Base-by-base conservation (phyloP, 1,140 invertebrate species). In the Chrysoperla carnea region DNA sequence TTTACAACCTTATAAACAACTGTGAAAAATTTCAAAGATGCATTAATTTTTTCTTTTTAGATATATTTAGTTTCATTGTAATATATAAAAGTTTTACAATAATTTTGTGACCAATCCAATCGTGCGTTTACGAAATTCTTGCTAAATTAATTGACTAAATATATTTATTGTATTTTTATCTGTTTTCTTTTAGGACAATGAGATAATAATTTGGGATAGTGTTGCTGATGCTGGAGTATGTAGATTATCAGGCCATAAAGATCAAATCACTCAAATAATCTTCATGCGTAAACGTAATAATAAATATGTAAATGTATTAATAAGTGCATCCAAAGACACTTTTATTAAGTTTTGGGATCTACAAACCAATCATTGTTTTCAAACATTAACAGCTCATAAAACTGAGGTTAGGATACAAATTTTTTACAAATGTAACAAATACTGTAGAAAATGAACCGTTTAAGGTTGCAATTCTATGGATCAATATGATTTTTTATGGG, bases 311-410 rank as follows among this genome's bases (percentile, higher is more conserved):
- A 79, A 90, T 52, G 75, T 90, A 49, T 56, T 96, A 11, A 69
- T 99, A 8, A 87, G 90, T 48, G 76, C 81, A 40, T 95, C 91
- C 2, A 94, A 90, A 62, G 95, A 99, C 61, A 84, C 84, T 11
- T 87, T 87, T 60, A 73, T 99, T 0, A 98, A 98, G 58, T 93
- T 99, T 58, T 99, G 94, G 94, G 89, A 98, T 67, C 63, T 98
- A 41, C 78, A 86, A 47, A 94, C 84, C 15, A 82, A 93, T 53
- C 86, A 92, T 56, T 97, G 94, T 61, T 98, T 98, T 53, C 85
- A 88, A 60, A 99, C 95, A 7, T 64, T 99, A 13, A 73, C 78
- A 37, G 81, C 79, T 41, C 80, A 86, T 63, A 69, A 74, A 56
- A 75, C 78, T 46, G 81, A 86, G 64, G 78, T 78, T 60, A 54